Conservation (phyloP, 2,888 invertebrate species). For the Dolomedes plantarius region DNA sequence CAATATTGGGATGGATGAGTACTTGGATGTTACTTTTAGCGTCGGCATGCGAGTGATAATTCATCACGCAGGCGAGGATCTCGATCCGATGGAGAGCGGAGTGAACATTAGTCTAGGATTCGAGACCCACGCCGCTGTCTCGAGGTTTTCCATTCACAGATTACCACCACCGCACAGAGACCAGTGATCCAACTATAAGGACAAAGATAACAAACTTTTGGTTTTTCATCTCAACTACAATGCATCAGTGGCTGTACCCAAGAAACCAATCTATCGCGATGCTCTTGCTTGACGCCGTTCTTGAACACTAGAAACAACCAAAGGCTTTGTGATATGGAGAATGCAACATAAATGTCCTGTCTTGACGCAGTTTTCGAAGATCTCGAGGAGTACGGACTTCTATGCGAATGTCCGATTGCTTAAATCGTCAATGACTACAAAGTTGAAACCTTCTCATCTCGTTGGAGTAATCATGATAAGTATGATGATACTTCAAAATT, state of each 20-base stretch:
- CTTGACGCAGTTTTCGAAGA: constrained; percentile 7
- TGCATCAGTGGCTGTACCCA: constrained; percentile 23
- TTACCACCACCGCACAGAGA: constrained; percentile 36
- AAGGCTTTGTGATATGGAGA: constrained; percentile 17
- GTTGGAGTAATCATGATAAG: background rate
- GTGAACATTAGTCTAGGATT: constrained; percentile 44
- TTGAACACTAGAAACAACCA: background rate
- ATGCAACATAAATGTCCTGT: constrained; percentile 9
- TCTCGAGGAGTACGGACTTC: background rate
- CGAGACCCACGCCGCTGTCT: constrained; percentile 28
- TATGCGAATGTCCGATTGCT: constrained; percentile 36
- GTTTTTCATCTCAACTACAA: background rate
- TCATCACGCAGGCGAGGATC: constrained; percentile 65
- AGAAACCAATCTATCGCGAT: background rate
- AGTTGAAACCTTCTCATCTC: background rate
- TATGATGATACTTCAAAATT: too few relatives aligned
- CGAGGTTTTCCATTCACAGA: constrained; percentile 12
- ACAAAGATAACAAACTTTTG: background rate
- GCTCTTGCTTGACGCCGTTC: constrained; percentile 44
- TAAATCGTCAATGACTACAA: constrained; percentile 19
- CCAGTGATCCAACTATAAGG: constrained; percentile 16
- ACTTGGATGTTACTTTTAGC: constrained; percentile 61
- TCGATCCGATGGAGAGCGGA: constrained; percentile 36
- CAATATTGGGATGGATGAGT: constrained; percentile 53
- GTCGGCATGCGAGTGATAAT: constrained; percentile 71